Percentiles rank a stretch among this genome's conserved stretches.
Evolutionary conservation across 2,888 invertebrate species (phyloP).

Genomic region (Muscina levida): DNA sequence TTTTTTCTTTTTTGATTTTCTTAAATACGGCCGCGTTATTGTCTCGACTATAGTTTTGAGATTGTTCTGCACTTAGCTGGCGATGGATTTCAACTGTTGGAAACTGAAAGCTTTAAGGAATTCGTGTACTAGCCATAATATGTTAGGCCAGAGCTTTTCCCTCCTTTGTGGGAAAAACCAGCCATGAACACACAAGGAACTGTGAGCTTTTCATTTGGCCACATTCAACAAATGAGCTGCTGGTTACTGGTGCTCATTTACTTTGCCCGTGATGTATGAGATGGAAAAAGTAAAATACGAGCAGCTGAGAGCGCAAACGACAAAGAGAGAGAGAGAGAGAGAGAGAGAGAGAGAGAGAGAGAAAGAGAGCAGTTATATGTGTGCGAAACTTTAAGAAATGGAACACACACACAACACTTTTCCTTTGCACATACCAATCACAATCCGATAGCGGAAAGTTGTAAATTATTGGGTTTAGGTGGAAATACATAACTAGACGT

Average conservation of each 20-base stretch:
- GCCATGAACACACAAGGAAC: conserved; percentile 45
- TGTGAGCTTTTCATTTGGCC: conserved; percentile 49
- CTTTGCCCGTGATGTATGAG: conserved; percentile 43
- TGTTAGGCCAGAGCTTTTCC: background rate
- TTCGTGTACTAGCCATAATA: conserved; percentile 54
- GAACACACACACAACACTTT: background rate
- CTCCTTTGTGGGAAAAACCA: background rate
- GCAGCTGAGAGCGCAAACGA: background rate
- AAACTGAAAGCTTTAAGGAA: conserved; percentile 58
- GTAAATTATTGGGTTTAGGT: no score
- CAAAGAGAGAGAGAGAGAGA: background rate
- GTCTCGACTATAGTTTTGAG: conserved; percentile 36
- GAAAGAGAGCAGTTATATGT: no score
- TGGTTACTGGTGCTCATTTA: background rate
- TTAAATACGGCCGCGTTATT: conserved; percentile 40
- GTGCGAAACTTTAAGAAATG: background rate
- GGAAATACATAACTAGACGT: no score
- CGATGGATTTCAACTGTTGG: conserved; percentile 64
- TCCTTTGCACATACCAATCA: no score
- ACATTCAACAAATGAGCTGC: conserved; percentile 51
- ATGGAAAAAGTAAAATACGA: background rate
- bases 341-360: conserved; percentile 7
- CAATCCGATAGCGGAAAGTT: no score
- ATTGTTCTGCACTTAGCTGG: conserved; percentile 57
- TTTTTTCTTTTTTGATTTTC: conserved; percentile 15